Evolutionary conservation across 2,113 vertebrate species (phyloP), one percentile per base, ranked within the genome.

Genomic region (Chinchilla lanigera): DNA sequence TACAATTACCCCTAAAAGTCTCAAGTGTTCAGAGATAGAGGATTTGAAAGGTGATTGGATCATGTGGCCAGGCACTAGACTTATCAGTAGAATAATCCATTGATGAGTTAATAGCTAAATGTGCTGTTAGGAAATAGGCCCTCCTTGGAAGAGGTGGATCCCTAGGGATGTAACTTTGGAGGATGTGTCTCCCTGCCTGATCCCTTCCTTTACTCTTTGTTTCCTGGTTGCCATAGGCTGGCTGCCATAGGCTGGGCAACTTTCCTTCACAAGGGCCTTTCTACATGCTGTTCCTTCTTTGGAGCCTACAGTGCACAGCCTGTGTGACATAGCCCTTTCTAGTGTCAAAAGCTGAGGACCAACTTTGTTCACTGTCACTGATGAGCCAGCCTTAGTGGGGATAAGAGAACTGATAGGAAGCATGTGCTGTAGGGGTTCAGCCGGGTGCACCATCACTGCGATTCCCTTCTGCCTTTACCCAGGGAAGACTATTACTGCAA

Each of bases 371-470:
- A 4, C 9, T 0, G 3, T 38, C 54, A 33, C 33, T 6, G 60
- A 56, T 3, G 33, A 84, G 44, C n/a, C 35, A 13, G 60, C 14
- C 58, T 30, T 14, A 14, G 2, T 30, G 30, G 13, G 4, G 52
- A 2, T 1, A 38, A 30, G 26, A 38, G 54, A 58, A 19, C 28
- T n/a, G 12, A 10, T 0, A 24, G 35, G 61, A 0, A 41, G 82
- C 2, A 1, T 44, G 19, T 44, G 26, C 41, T 3, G 61, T 35
- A 12, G 33, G 20, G 61, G 89, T 56, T 97, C 71, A 73, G 22
- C 14, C 9, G 1, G 33, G 17, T 44, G 14, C 44, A 63, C 9
- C 7, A 19, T 38, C 3, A 0, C 5, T 5, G 6, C 2, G 19
- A 6, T 61, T 82, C 69, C 38, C 94, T 93, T 56, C 92, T 26